A percentile compares a stretch with the other conserved stretches of the same genome.
phyloP scores from a whole-genome alignment of 2,888 invertebrate genomes.

The Ectemnius lituratus region DNA sequence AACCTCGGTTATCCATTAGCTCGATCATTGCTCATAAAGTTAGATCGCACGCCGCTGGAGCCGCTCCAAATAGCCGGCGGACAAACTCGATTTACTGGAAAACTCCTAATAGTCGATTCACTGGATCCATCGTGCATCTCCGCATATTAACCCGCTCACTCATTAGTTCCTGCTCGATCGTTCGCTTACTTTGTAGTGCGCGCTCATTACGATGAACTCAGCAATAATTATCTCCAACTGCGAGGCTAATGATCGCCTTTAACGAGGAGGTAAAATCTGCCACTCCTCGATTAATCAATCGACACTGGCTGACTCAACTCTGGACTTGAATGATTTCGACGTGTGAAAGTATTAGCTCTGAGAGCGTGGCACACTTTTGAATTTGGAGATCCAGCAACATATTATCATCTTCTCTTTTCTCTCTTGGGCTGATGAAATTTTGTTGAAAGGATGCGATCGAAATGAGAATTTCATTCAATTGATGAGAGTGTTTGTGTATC shows the following conservation, averaged over 20 bases:
- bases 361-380: too few species aligned
- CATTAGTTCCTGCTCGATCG: background rate
- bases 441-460: too few species aligned
- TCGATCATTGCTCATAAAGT: conserved; percentile 43
- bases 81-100: conserved; percentile 23
- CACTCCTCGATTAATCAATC: too few species aligned
- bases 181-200: background rate
- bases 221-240: background rate
- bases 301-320: too few species aligned
- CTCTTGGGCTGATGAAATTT: too few species aligned
- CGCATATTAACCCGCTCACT: background rate
- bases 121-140: background rate
- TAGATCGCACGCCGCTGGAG: conserved; percentile 33
- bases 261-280: too few species aligned
- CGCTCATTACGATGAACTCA: background rate
- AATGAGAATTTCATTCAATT: too few species aligned
- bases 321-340: too few species aligned
- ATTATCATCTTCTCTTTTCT: too few species aligned
- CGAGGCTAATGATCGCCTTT: background rate
- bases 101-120: conserved; percentile 27
- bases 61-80: conserved; percentile 37
- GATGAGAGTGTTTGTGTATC: too few species aligned
- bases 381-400: too few species aligned
- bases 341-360: too few species aligned
- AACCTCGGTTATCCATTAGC: conserved; percentile 22